Conservation (phyloP, 2,888 invertebrate genomes). For the Sycophila texana region DNA sequence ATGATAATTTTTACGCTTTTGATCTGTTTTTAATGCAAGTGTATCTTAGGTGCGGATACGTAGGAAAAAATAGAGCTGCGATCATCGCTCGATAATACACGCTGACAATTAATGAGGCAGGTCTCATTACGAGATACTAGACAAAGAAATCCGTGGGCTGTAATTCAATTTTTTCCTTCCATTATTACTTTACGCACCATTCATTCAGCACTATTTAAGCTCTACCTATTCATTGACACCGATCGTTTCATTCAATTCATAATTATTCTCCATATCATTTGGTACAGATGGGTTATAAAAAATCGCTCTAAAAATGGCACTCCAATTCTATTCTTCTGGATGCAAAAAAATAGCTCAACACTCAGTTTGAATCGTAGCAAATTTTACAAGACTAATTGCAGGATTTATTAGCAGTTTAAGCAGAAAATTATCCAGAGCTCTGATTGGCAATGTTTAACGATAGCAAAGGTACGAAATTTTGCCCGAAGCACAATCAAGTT, state of each 20-base stretch:
- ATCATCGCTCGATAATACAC: conserved; percentile 40
- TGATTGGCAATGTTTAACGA: too few species aligned
- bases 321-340: conserved; percentile 19
- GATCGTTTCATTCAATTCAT: conserved; percentile 41
- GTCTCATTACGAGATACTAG: conserved; percentile 38
- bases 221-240: conserved; percentile 37
- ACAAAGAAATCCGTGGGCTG: conserved; percentile 49
- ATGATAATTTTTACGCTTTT: neutral
- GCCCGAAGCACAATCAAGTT: too few species aligned
- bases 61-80: conserved; percentile 17
- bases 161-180: conserved; percentile 48
- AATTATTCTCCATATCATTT: conserved; percentile 35
- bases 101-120: conserved; percentile 31
- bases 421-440: too few species aligned
- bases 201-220: conserved; percentile 17
- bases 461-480: too few species aligned
- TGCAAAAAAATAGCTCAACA: neutral
- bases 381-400: too few species aligned
- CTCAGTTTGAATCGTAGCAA: too few species aligned
- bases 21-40: conserved; percentile 3
- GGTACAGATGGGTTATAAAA: conserved; percentile 18
- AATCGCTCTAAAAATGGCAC: conserved; percentile 30
- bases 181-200: conserved; percentile 38
- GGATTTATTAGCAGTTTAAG: too few species aligned
- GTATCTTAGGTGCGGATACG: too few species aligned